These are phyloP conservation scores for Dione vanillae DNA, from an alignment of 2,888 invertebrate species.

Conservation along the genomic window DNA sequence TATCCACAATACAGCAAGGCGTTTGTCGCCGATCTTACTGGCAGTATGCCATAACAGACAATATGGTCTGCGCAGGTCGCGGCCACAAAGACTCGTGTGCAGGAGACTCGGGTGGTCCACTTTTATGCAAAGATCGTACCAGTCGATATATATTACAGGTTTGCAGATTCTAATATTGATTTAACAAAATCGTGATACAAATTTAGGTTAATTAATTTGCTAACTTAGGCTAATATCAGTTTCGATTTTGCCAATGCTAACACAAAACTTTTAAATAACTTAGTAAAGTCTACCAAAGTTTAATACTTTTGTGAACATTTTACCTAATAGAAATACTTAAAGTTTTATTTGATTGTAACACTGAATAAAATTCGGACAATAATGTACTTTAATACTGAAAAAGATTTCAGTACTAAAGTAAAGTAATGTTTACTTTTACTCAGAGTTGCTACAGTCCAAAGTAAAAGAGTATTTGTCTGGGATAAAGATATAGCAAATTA, in stretches of 20 bases:
- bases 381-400: too few relatives aligned
- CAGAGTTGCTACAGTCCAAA: background rate
- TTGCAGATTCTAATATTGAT: constrained; percentile 12
- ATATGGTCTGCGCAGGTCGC: constrained; percentile 97
- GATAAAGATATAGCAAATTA: constrained; percentile 1
- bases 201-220: too few relatives aligned
- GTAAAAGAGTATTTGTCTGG: constrained; percentile 2
- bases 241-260: too few relatives aligned
- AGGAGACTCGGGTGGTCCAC: constrained; percentile 89
- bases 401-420: constrained; percentile 1
- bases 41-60: constrained; percentile 92
- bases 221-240: too few relatives aligned
- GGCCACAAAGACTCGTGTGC: constrained; percentile 96
- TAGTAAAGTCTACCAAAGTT: background rate
- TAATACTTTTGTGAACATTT: background rate
- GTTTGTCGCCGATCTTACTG: constrained; percentile 93
- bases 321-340: background rate
- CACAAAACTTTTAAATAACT: background rate
- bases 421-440: constrained; percentile 1
- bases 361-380: background rate
- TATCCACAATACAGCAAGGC: constrained; percentile 92
- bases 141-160: constrained; percentile 86
- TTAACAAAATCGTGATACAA: too few relatives aligned
- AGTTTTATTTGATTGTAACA: background rate
- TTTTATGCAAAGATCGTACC: constrained; percentile 83